Conservation (phyloP, 2,113 vertebrate species). For the Lepus americanus region DNA sequence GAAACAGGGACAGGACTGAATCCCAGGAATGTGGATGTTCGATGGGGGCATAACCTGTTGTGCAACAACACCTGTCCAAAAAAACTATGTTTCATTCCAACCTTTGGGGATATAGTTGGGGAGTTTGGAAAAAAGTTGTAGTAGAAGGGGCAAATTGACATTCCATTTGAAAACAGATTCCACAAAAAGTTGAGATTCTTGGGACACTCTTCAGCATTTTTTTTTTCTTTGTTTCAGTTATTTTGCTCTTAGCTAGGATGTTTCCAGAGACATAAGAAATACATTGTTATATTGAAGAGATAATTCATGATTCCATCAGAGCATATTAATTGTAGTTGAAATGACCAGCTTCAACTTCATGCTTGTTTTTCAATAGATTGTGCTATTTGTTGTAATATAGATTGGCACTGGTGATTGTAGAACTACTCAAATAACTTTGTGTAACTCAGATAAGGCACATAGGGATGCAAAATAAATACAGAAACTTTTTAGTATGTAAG, state of each 20-base stretch:
- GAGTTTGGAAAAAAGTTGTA: neutral
- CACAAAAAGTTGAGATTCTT: neutral
- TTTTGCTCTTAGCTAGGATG: neutral
- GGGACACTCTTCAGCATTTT: neutral
- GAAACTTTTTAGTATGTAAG: neutral
- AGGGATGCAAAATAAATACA: neutral
- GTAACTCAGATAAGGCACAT: neutral
- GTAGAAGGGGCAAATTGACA: neutral
- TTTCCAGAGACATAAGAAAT: neutral
- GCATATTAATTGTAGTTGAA: neutral
- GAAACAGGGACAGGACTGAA: no score
- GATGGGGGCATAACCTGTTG: no score
- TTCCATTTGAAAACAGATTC: neutral
- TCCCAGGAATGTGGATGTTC: no score
- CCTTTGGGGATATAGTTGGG: neutral
- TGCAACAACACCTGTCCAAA: no score
- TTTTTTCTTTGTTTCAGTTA: neutral
- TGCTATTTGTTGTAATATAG: neutral
- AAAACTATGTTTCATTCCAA: neutral
- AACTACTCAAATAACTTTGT: neutral
- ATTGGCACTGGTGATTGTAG: neutral
- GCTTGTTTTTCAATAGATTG: conserved; percentile 1
- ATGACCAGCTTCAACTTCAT: neutral
- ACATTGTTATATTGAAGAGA: neutral
- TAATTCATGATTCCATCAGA: neutral